phyloP scores from a whole-genome alignment of 2,113 vertebrate genomes.

The Piliocolobus tephrosceles region DNA sequence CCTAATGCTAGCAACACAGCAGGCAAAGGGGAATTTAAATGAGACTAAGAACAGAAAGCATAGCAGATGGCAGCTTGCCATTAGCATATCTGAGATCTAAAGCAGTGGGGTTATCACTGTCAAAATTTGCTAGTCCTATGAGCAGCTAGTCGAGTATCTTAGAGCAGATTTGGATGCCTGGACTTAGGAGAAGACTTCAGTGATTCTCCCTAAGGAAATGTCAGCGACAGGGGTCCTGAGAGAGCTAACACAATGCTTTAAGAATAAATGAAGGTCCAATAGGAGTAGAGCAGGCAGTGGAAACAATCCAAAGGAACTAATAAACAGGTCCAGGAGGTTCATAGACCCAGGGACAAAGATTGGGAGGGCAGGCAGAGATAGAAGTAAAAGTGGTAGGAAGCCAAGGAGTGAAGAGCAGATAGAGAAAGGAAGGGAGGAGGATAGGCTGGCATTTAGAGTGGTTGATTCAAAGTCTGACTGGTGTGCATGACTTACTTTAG shows the following conservation, averaged over 20 bases:
- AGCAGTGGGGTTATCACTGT: neutral
- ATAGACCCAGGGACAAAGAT: neutral
- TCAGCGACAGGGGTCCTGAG: neutral
- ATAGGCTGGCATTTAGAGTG: neutral
- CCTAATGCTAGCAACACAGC: neutral
- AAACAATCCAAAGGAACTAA: neutral
- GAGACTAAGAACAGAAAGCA: neutral
- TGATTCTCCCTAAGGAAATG: neutral
- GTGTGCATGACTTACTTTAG: neutral
- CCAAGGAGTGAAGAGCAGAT: neutral
- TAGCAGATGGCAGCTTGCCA: neutral
- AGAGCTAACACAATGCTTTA: neutral
- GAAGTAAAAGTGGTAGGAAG: neutral
- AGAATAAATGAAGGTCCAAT: neutral
- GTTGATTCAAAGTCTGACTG: neutral
- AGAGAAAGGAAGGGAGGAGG: neutral
- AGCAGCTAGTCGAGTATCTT: neutral
- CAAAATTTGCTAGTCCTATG: neutral
- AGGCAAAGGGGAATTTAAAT: conserved; percentile 12
- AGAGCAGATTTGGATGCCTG: neutral
- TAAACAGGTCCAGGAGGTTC: neutral
- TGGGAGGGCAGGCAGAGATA: neutral
- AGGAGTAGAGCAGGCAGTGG: neutral
- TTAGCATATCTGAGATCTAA: neutral
- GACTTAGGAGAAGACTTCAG: neutral